Conservation (phyloP, 2,888 invertebrate genomes). For the Callinectes sapidus region DNA sequence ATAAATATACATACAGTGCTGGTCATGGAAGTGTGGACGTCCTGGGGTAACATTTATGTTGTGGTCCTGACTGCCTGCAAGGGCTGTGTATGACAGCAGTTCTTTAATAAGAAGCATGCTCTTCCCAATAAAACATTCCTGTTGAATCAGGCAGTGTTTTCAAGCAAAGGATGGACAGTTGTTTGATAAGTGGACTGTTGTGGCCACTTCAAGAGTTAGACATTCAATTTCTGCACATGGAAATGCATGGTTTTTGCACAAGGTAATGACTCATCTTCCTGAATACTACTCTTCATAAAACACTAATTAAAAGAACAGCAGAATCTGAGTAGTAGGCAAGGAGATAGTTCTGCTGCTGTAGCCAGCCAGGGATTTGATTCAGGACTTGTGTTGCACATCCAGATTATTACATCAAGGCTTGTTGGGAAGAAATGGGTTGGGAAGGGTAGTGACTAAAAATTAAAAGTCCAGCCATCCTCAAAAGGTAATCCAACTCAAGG, state of each 20-base stretch:
- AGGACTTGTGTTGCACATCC: not conserved
- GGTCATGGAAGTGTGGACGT: not conserved
- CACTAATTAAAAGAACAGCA: not conserved
- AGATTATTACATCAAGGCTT: too few species aligned
- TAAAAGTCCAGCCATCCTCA: too few species aligned
- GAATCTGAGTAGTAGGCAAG: too few species aligned
- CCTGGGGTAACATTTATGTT: not conserved
- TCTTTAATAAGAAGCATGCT: too few species aligned
- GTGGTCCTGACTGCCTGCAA: not conserved
- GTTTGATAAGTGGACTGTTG: too few species aligned
- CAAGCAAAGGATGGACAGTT: not conserved
- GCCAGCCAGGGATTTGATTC: not conserved
- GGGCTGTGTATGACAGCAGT: too few species aligned
- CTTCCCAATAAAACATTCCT: not conserved
- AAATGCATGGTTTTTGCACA: not conserved
- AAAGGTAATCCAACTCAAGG: too few species aligned
- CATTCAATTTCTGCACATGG: too few species aligned
- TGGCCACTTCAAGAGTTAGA: too few species aligned
- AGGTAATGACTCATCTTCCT: not conserved
- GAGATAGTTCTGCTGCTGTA: too few species aligned
- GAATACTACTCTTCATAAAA: not conserved
- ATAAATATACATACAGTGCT: not conserved
- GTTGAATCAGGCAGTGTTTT: not conserved
- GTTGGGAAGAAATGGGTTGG: too few species aligned
- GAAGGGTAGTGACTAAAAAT: too few species aligned